These are phyloP conservation scores for Sphyrna mokarran DNA, from an alignment of 2,113 vertebrate species.

Conservation along the genomic window DNA sequence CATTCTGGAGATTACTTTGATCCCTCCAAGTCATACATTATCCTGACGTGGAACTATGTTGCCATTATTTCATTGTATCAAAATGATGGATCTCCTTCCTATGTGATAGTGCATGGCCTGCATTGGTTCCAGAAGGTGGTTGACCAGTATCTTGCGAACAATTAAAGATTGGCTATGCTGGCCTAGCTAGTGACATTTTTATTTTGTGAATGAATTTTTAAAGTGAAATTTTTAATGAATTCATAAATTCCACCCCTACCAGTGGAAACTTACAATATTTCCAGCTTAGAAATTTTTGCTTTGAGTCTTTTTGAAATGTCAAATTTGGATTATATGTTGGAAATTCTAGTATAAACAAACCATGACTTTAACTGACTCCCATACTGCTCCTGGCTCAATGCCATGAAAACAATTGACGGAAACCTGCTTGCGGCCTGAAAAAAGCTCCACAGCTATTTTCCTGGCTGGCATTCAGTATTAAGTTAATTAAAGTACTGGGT, in stretches of 20 bases:
- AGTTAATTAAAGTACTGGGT: neutral
- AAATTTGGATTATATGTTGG: neutral
- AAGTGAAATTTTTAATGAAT: neutral
- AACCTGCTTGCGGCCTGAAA: neutral
- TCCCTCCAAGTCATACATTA: too few relatives aligned
- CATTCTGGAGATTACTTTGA: too few relatives aligned
- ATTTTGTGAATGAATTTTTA: too few relatives aligned
- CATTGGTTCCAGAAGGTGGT: too few relatives aligned
- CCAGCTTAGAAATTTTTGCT: neutral
- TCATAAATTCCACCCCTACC: neutral
- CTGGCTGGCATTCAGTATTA: neutral
- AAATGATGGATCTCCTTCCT: too few relatives aligned
- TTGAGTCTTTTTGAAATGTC: neutral
- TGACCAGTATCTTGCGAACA: too few relatives aligned
- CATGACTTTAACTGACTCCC: neutral
- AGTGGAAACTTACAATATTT: neutral
- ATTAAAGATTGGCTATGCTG: too few relatives aligned
- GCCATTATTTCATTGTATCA: too few relatives aligned
- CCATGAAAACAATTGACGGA: neutral
- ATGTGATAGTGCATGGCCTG: too few relatives aligned
- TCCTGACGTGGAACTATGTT: too few relatives aligned
- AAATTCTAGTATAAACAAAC: neutral
- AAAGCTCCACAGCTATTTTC: neutral
- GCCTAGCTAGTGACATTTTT: too few relatives aligned
- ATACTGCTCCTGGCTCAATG: neutral